These are phyloP conservation scores for Epistrophella euchroma DNA, from an alignment of 2,888 invertebrate genomes.

Conservation along the genomic window DNA sequence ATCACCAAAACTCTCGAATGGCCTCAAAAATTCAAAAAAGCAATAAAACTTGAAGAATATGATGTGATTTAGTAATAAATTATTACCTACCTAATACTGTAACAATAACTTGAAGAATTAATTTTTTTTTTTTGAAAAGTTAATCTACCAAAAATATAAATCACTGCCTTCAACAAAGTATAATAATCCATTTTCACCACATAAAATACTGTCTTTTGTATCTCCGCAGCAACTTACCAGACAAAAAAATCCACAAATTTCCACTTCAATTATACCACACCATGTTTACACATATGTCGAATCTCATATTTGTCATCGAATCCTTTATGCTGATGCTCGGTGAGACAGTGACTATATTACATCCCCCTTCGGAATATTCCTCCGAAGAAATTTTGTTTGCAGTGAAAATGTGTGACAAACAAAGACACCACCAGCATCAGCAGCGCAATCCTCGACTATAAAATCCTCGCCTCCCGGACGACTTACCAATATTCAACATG, in stretches of 20 bases:
- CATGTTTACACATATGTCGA: slow-evolving; percentile 84
- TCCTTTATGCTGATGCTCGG: slow-evolving; percentile 77
- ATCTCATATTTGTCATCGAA: slow-evolving; percentile 83
- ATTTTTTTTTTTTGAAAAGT: background rate
- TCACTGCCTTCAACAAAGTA: background rate
- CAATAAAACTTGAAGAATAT: no score
- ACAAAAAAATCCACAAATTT: slow-evolving; percentile 67
- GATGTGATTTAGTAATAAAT: no score
- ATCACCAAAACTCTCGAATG: no score
- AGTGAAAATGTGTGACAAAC: slow-evolving; percentile 29
- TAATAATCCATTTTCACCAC: slow-evolving; percentile 7
- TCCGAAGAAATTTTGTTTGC: slow-evolving; percentile 3
- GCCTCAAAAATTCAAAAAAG: no score
- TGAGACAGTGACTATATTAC: background rate
- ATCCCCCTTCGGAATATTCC: slow-evolving; percentile 21
- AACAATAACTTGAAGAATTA: background rate
- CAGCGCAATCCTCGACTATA: slow-evolving; percentile 39
- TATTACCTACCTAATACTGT: no score
- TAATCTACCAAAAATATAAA: background rate
- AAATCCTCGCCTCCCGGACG: slow-evolving; percentile 45
- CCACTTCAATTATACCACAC: slow-evolving; percentile 83
- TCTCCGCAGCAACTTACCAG: background rate
- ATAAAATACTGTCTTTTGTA: background rate
- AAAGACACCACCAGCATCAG: slow-evolving; percentile 40
- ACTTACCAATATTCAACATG: slow-evolving; percentile 72